Evolutionary conservation across 2,113 vertebrate genomes (phyloP), one percentile per base, ranked within the genome.

Genomic region (Uropsilus gracilis): DNA sequence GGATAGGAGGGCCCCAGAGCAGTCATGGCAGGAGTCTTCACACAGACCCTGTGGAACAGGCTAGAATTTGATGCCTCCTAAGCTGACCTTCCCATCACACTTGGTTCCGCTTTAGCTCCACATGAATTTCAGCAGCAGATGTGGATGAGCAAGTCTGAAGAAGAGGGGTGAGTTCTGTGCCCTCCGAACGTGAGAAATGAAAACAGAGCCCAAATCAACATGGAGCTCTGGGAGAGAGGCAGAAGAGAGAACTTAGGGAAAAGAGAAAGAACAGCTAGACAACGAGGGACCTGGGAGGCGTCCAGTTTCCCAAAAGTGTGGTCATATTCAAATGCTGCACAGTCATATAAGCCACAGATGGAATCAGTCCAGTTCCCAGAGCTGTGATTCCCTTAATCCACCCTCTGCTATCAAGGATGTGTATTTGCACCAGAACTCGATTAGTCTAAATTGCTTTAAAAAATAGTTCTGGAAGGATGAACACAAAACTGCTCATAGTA

Each of bases 381-480:
- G 68, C 42, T 82, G 32, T 28, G 20, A 82, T 50, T 77, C 34
- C 34, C 68, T 55, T 50, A 57, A 75, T n/a, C n/a, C 30, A 9
- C 30, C 32, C 6, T 57, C 37, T 82, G 83, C 86, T 88, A 71
- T 83, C 63, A 90, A 75, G 81, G 80, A 84, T 64, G n/a, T 64
- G 77, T 18, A 13, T 32, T 32, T 30, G 34, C 42, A 34, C 37
- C 16, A 44, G 94, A 95, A 84, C 39, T 13, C 76, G 24, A 92
- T 87, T 90, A 87, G 44, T 64, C 72, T 86, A 73, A 90, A 92
- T 39, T 81, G 50, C 59, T 90, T 84, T 75, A 71, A 73, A 94
- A 90, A 90, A n/a, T n/a, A 73, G 44, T 57, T 87, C 89, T 39
- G 37, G 63, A 75, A 89, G 32, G n/a, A 75, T 42, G 55, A 77